Evolutionary conservation across 1,140 invertebrate genomes (phyloP), one percentile per base, ranked within the genome.

Genomic region (Hydropsyche tenuis): DNA sequence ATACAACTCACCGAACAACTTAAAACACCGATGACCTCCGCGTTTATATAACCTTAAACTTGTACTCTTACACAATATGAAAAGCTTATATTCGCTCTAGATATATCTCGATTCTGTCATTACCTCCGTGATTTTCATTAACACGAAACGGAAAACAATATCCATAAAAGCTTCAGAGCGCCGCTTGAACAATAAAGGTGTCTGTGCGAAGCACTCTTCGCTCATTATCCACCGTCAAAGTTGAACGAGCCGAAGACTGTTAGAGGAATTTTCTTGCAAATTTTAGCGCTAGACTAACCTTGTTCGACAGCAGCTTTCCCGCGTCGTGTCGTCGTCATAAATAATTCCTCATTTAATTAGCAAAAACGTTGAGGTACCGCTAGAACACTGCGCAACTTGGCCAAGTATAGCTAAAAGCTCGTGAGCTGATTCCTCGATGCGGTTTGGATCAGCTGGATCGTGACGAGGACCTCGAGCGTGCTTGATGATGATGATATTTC

Each of bases 341-440:
- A 72, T 72, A 72, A 72, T 62, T 63, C 60, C 37, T 16, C 30
- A 63, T 72, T 72, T 72, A 72, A 72, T 72, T 72, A 72, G 69
- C 22, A 22, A 63, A 60, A 51, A 45, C 42, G 18, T 63, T 72
- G 37, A 63, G 37, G 22, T 25, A 27, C 65, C 65, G 65, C 37
- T 68, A 68, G n/a, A 11, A n/a, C n/a, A n/a, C n/a, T n/a, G n/a
- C n/a, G n/a, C n/a, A 16, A 51, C 46, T 37, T 37, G 30, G 3
- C 30, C 30, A 9, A 37, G 30, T 37, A 9, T 3, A 37, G 30
- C 9, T 37, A 9, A 37, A 9, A 51, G 14, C 18, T 51, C 14
- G 18, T 51, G 46, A 51, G 14, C 18, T 51, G 46, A 51, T 14
- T 51, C 46, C 14, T 16, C 46, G 46, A 51, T 51, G 46, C 46